Conservation (phyloP, 37 sponge, comb jelly and placozoan species). For the Aplysina aerophoba region DNA sequence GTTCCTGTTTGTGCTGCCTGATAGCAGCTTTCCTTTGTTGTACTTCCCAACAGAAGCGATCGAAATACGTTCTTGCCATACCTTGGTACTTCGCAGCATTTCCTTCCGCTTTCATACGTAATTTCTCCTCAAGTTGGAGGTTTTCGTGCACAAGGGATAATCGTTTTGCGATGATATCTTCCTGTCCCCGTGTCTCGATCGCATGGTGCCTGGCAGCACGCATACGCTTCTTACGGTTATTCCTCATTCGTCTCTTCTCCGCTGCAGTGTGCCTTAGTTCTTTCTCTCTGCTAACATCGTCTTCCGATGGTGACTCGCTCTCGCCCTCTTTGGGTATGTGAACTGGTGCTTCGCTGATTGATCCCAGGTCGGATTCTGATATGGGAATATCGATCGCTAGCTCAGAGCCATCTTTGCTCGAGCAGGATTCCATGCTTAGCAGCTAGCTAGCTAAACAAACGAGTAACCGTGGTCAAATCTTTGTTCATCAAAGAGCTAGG, state of each 20-base stretch:
- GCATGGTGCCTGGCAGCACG: neutral
- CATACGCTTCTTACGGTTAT: slow-evolving; percentile 2
- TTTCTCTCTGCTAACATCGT: neutral
- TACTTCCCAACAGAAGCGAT: slow-evolving; percentile 27
- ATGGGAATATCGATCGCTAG: neutral
- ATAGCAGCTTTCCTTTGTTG: slow-evolving; percentile 22
- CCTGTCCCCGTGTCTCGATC: neutral
- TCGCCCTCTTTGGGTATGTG: too few species aligned
- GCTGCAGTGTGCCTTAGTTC: slow-evolving; percentile 2
- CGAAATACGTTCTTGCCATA: slow-evolving; percentile 27
- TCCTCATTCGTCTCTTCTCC: slow-evolving; percentile 28
- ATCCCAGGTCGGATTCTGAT: neutral
- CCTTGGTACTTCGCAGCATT: slow-evolving; percentile 17
- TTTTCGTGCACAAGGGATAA: neutral
- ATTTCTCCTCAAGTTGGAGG: neutral
- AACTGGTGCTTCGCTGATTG: too few species aligned
- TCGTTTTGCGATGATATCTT: neutral
- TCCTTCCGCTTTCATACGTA: neutral
- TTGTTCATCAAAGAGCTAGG: too few species aligned
- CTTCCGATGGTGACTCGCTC: slow-evolving; percentile 5
- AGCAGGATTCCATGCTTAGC: too few species aligned
- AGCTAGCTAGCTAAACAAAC: too few species aligned
- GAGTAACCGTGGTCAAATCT: too few species aligned
- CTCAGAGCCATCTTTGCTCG: neutral
- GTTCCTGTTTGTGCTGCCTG: neutral